phyloP scores from a whole-genome alignment of 2,113 vertebrate genomes.

The Pycnonotus jocosus region DNA sequence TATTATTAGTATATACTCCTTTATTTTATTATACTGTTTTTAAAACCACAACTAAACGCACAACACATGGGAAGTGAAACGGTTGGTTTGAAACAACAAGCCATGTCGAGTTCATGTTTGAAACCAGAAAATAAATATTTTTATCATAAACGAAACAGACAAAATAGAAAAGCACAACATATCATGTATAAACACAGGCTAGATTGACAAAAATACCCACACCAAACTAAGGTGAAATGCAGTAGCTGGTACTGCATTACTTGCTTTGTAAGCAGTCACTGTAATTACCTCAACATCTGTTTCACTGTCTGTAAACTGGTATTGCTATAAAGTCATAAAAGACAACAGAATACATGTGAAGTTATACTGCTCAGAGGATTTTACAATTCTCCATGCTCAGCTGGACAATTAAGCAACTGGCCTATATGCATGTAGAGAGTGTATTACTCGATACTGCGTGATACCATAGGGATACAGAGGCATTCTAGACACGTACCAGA shows the following conservation, averaged over 20 bases:
- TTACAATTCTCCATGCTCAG: constrained; percentile 53
- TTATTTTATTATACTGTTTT: neutral
- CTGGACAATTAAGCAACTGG: constrained; percentile 62
- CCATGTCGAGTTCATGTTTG: constrained; percentile 61
- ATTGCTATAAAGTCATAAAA: constrained; percentile 89
- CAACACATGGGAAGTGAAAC: constrained; percentile 71
- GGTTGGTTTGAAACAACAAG: constrained; percentile 59
- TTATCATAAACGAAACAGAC: constrained; percentile 61
- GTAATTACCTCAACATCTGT: constrained; percentile 94
- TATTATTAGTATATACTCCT: neutral
- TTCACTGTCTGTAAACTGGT: constrained; percentile 98
- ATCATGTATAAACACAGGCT: constrained; percentile 64
- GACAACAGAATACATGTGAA: constrained; percentile 79
- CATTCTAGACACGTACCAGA: constrained; percentile 32
- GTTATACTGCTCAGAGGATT: constrained; percentile 74
- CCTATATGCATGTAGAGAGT: constrained; percentile 51
- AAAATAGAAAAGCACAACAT: constrained; percentile 51
- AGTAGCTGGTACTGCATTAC: constrained; percentile 71
- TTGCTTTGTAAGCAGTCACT: constrained; percentile 68
- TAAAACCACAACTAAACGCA: neutral
- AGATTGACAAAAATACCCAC: constrained; percentile 76
- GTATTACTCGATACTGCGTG: neutral
- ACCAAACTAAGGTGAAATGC: constrained; percentile 78
- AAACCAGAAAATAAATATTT: constrained; percentile 59
- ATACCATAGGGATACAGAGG: constrained; percentile 17